Base-by-base conservation (phyloP, 2,888 invertebrate species). In the Limulus polyphemus region DNA sequence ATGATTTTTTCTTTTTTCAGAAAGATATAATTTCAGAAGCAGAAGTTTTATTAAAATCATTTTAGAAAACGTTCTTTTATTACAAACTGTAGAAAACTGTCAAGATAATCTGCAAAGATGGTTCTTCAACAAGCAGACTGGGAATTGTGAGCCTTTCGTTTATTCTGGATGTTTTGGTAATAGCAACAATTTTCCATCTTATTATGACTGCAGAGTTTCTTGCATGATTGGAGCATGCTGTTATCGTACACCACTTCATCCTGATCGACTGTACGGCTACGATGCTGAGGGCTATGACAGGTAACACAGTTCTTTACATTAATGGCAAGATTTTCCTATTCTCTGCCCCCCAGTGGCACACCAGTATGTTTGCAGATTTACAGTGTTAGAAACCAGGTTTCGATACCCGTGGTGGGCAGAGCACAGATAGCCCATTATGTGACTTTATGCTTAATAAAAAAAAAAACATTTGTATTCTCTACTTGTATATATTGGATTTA, bases 151-250 rank as follows among this genome's bases (percentile, higher is more conserved):
- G 64, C 75, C 81, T 11, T 86, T 90, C 74, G 77, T 76, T 16
- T 84, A 83, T 73, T 81, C 83, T 55, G 85, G 85, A n/a, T 87
- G 87, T 72, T 85, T 85, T 55, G 85, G 87, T 54, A 90, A 88
- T 73, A 86, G 87, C 74, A 92, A 92, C 76, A 87, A 89, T 73
- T 92, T 92, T 78, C 83, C 86, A 62, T 85, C 84, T 49, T 85
- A 87, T 72, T 80, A 84, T 48, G 85, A 87, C 69, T 91, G 90
- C 76, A 61, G 63, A 5, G 51, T 63, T 47, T 46, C 59, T 14
- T 65, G 65, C 52, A 58, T 60, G 12, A 60, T 65, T 17, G 65
- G 65, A 7, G 65, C 65, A 9, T 65, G 65, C 14, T 65, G 65
- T 50, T 65, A 60, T 60, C 62, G 60, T 46, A 47, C 9, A 14